A percentile compares a stretch with the other conserved stretches of the same genome.
Evolutionary conservation across 2,888 invertebrate species (phyloP).

Genomic region (Callosobruchus maculatus): DNA sequence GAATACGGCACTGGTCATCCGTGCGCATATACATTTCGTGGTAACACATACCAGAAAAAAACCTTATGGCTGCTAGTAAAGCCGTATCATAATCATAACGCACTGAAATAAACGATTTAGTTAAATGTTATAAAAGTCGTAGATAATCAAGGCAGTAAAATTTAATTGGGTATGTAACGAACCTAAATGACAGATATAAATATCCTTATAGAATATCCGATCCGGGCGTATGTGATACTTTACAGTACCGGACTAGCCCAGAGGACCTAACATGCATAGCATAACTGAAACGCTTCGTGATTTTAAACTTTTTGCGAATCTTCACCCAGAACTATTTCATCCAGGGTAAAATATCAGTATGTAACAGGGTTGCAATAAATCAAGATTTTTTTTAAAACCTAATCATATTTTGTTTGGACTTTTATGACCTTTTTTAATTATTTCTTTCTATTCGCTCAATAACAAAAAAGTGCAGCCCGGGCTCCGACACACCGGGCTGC

Average conservation of each 20-base stretch:
- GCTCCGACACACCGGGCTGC: no score
- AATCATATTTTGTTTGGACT: no score
- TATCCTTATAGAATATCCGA: slow-evolving; percentile 25
- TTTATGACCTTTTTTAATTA: no score
- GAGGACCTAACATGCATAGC: no score
- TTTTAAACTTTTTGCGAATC: no score
- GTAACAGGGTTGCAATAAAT: no score
- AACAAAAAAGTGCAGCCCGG: no score
- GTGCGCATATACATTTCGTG: not conserved
- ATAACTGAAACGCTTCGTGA: no score
- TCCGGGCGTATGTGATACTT: not conserved
- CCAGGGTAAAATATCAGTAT: no score
- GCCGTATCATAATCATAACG: not conserved
- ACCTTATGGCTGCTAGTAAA: not conserved
- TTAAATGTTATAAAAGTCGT: slow-evolving; percentile 6
- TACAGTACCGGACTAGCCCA: not conserved
- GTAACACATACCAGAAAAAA: not conserved
- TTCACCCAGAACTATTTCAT: no score
- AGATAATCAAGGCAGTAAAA: slow-evolving; percentile 27
- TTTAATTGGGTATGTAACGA: slow-evolving; percentile 27
- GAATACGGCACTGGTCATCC: not conserved
- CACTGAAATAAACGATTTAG: slow-evolving; percentile 7
- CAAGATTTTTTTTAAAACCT: no score
- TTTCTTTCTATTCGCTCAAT: no score
- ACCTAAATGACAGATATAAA: slow-evolving; percentile 25